Percentiles rank a stretch among this genome's conserved stretches.
These are phyloP conservation scores for Stenchaetothrips biformis DNA, from an alignment of 2,888 invertebrate species.

Conservation along the genomic window DNA sequence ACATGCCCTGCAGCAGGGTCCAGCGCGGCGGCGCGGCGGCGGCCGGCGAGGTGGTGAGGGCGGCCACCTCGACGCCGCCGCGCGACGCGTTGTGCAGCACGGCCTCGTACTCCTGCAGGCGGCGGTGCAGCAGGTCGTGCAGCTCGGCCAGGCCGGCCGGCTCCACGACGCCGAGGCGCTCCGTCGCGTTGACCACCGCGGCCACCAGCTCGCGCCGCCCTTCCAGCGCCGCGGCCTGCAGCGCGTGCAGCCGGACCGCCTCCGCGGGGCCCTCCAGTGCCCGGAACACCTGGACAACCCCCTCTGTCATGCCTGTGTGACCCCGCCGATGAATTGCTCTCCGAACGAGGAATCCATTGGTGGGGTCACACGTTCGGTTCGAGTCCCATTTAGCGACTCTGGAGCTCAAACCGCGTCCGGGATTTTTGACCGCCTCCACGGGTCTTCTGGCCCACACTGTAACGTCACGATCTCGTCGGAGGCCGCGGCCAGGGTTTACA, in stretches of 20 bases:
- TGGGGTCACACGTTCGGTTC: no score
- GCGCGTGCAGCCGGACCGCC: conserved; percentile 55
- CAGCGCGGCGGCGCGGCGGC: conserved; percentile 48
- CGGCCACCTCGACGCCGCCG: conserved; percentile 54
- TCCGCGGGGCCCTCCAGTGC: conserved; percentile 74
- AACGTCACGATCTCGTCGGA: no score
- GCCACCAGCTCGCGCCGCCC: conserved; percentile 57
- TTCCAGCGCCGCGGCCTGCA: conserved; percentile 46
- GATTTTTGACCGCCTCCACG: no score
- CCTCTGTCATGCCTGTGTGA: no score
- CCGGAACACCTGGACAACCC: conserved; percentile 77
- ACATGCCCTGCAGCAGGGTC: conserved; percentile 77
- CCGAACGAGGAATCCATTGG: no score
- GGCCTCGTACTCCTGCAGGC: conserved; percentile 32
- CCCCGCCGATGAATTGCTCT: no score
- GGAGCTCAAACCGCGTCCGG: no score
- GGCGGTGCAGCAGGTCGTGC: neutral
- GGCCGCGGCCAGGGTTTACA: no score
- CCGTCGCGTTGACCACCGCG: conserved; percentile 50
- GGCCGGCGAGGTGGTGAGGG: conserved; percentile 42
- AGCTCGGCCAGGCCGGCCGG: conserved; percentile 27
- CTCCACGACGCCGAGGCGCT: conserved; percentile 29
- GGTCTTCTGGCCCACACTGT: no score
- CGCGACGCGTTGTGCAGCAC: conserved; percentile 65
- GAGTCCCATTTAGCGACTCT: no score